Evolutionary conservation across 2,113 vertebrate species (phyloP), one percentile per base, ranked within the genome.

Genomic region (Anguilla japonica): DNA sequence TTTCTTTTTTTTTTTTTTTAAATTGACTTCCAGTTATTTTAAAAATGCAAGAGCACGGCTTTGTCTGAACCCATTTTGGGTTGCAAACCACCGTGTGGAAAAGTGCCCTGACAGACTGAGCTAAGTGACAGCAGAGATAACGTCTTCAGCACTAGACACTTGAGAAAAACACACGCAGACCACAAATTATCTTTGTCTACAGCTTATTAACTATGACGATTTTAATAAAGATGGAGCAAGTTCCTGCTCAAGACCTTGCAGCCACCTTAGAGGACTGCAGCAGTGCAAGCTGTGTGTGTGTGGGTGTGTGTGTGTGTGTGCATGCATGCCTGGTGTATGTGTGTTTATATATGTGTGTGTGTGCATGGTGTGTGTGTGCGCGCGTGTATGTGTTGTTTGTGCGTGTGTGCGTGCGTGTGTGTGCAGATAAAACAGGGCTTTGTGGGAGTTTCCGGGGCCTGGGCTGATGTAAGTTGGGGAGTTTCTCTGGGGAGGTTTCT

Each of bases 401-500:
- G n/a, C 60, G 56, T 67, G 56, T 75, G 40, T 75, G 18, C 75
- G 83, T 11, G 56, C 41, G 83, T 84, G 41, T 34, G 71, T 75
- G 34, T 41, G 57, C 15, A n/a, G 53, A 82, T n/a, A 79, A 60
- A 34, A 3, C 34, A 7, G 14, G n/a, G 71, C 15, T n/a, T 29
- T 40, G 39, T 71, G 87, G 87, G 87, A 84, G 84, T 63, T 87
- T 87, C 87, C 87, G 81, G n/a, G 75, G 78, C 84, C 41, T 57
- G 16, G 15, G 39, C 22, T 85, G 26, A 41, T 2, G 22, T 84
- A 78, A 67, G 41, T 83, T n/a, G 57, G 87, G 87, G 83, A 87
- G 83, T 84, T 87, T 87, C 79, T 84, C 13, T 84, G 83, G 87
- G 87, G 87, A 87, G 63, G 83, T 87, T 87, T 67, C 75, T 46